Conservation (phyloP, 2,888 invertebrate genomes). For the Ethmia dodecea region DNA sequence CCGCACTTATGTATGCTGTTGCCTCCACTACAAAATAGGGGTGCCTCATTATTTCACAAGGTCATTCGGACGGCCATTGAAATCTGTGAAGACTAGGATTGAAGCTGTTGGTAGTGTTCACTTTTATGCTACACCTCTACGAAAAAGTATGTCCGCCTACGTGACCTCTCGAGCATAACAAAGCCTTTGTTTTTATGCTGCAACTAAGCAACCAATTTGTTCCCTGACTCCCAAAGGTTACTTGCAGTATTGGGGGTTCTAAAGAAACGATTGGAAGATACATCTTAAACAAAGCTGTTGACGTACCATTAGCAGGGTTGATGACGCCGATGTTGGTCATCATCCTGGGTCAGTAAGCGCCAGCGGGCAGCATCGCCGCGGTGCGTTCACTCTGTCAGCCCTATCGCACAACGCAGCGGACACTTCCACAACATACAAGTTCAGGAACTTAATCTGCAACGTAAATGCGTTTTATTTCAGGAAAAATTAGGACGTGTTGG, state of each 20-base stretch:
- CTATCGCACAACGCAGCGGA: background rate
- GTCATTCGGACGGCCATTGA: no score
- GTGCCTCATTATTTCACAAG: no score
- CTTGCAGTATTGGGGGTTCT: no score
- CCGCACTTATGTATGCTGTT: slow-evolving; percentile 91
- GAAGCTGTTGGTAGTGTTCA: no score
- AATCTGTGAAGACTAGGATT: no score
- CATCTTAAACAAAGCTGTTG: slow-evolving; percentile 36
- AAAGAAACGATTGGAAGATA: no score
- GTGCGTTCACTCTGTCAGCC: slow-evolving; percentile 6
- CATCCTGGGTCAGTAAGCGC: slow-evolving; percentile 48
- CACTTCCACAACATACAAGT: background rate
- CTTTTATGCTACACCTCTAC: no score
- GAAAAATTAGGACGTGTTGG: slow-evolving; percentile 58
- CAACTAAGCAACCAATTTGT: no score
- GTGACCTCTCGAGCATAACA: no score
- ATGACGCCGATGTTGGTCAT: slow-evolving; percentile 63
- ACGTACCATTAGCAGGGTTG: slow-evolving; percentile 68
- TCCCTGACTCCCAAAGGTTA: no score
- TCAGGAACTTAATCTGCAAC: background rate
- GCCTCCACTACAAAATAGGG: slow-evolving; percentile 90
- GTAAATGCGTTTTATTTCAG: slow-evolving; percentile 33
- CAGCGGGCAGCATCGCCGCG: slow-evolving; percentile 33
- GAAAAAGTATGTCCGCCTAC: no score
- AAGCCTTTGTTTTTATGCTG: no score